Conservation (phyloP, 2,888 invertebrate species). For the Agrotis clavis region DNA sequence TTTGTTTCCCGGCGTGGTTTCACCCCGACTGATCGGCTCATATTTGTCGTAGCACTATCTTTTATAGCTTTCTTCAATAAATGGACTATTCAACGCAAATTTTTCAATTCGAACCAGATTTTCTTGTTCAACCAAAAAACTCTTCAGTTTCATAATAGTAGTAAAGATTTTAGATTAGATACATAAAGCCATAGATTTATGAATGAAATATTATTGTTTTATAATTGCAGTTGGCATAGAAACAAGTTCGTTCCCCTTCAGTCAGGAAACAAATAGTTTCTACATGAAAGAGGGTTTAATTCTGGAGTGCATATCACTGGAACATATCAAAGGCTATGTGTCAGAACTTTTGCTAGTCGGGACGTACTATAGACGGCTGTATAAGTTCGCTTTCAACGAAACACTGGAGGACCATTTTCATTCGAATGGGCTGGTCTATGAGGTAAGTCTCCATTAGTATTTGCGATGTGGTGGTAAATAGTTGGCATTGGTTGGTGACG, state of each 20-base stretch:
- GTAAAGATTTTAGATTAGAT: no score
- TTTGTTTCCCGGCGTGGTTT: no score
- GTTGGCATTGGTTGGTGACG: no score
- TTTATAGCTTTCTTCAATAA: no score
- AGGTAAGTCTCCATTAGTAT: conserved; percentile 72
- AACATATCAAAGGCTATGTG: conserved; percentile 82
- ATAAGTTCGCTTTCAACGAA: conserved; percentile 84
- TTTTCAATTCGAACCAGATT: no score
- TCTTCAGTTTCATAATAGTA: no score
- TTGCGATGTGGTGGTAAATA: no score
- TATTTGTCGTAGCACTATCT: no score
- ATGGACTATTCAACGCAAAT: no score
- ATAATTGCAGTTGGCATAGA: conserved; percentile 90
- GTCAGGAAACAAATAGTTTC: conserved; percentile 83
- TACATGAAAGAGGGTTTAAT: conserved; percentile 84
- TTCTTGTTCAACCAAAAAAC: no score
- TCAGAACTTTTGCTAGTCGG: conserved; percentile 81
- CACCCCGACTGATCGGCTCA: no score
- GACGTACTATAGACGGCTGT: conserved; percentile 85
- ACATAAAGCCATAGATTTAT: no score
- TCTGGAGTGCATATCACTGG: conserved; percentile 86
- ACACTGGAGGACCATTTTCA: conserved; percentile 80
- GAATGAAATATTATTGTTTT: not conserved
- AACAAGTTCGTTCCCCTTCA: conserved; percentile 89
- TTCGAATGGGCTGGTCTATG: conserved; percentile 85